These are phyloP conservation scores for Mnemiopsis leidyi DNA, from an alignment of 37 sponge, comb jelly and placozoan species.

Conservation along the genomic window DNA sequence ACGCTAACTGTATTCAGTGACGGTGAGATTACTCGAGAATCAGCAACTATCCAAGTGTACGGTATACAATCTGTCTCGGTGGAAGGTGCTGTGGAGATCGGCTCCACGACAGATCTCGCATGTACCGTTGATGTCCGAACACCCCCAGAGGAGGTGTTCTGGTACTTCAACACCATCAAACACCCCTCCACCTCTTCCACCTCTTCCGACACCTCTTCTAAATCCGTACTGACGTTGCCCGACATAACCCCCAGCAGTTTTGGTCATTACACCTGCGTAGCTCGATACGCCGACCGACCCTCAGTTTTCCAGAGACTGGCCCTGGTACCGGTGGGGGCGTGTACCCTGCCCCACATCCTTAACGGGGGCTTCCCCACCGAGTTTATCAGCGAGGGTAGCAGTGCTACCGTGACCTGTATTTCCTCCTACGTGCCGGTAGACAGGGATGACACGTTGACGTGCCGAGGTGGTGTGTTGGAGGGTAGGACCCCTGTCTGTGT, in stretches of 20 bases:
- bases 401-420: neutral
- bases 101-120: neutral
- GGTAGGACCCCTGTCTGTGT: neutral
- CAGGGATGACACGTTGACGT: neutral
- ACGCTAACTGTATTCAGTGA: neutral
- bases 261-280: slow-evolving; percentile 1
- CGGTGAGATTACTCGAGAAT: neutral
- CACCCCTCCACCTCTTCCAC: neutral
- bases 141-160: slow-evolving; percentile 4
- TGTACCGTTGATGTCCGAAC: no score
- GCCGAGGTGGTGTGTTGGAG: neutral
- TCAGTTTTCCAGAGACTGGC: neutral
- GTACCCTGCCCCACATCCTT: neutral
- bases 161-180: neutral
- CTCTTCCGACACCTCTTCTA: neutral
- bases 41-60: neutral
- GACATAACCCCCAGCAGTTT: neutral
- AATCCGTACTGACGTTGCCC: neutral
- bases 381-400: neutral
- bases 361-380: neutral
- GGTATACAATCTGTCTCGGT: neutral
- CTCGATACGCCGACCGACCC: neutral
- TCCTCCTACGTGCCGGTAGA: neutral
- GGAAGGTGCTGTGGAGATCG: neutral
- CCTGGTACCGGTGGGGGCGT: neutral